These are phyloP conservation scores for Oscheius sp. DNA, from an alignment of 2,888 invertebrate genomes.

Conservation along the genomic window DNA sequence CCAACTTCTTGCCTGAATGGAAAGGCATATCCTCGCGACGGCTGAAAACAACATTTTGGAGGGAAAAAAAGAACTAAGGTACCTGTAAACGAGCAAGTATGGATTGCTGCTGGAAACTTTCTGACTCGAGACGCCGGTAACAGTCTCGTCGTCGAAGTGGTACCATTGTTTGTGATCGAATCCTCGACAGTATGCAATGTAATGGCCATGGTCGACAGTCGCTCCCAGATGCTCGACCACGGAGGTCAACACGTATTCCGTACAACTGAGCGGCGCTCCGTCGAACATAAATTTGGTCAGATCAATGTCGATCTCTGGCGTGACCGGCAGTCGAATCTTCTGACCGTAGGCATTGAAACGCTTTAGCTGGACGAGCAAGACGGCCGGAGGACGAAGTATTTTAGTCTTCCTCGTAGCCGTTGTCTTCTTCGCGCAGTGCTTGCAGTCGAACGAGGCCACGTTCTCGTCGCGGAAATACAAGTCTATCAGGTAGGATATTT, in stretches of 20 bases:
- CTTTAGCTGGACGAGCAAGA: constrained; percentile 64
- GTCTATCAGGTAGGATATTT: constrained; percentile 43
- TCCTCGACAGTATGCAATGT: constrained; percentile 55
- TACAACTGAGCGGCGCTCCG: constrained; percentile 21
- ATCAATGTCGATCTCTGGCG: constrained; percentile 47
- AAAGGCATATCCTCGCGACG: constrained; percentile 27
- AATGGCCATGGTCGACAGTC: constrained; percentile 57
- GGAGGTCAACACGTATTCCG: constrained; percentile 32
- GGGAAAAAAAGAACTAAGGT: background rate
- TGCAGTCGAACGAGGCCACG: constrained; percentile 45
- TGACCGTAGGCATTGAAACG: constrained; percentile 59
- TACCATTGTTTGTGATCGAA: constrained; percentile 54
- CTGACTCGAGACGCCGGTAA: constrained; percentile 28
- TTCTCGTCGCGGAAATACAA: constrained; percentile 57
- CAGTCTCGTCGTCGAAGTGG: constrained; percentile 56
- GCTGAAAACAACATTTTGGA: background rate
- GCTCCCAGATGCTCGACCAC: constrained; percentile 47
- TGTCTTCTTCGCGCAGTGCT: constrained; percentile 50
- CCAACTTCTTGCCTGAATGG: background rate
- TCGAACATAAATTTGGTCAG: constrained; percentile 42
- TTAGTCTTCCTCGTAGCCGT: constrained; percentile 46
- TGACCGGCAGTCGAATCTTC: constrained; percentile 55
- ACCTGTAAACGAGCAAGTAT: constrained; percentile 39
- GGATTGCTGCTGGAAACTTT: constrained; percentile 34
- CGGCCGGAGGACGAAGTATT: constrained; percentile 57